Base-by-base conservation (phyloP, 2,797 vertebrate species). In the Pseudochirops corinnae region DNA sequence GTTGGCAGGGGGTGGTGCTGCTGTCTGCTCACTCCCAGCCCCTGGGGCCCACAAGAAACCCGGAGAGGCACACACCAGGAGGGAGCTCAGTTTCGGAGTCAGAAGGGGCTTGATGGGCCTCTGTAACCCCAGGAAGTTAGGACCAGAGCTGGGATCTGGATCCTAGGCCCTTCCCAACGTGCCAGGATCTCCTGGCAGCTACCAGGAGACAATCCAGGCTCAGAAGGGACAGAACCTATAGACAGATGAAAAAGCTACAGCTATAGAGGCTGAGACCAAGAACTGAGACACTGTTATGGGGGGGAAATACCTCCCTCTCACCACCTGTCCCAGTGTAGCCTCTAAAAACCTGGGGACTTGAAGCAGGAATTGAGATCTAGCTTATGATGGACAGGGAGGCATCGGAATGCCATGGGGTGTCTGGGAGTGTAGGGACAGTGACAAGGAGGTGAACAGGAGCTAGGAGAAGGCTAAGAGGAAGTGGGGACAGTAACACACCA, bases 21-120 rank as follows among this genome's bases (percentile, higher is more conserved):
- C 93, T 58, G 94, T 95, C 31, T 55, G 92, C 55, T 95, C 95
- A 97, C 97, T 94, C 97, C 96, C 96, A 98, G 94, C 74, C 96
- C 94, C 1, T 31, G 90, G 39, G 74, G 74, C 74, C 21, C 67
- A 74, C n/a, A 39, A 28, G 67, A 39, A 74, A 21, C n/a, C 24
- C 26, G 74, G 74, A 82, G 39, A 58, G n/a, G 56, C 55, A 92
- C 24, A 29, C 39, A 53, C 9, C 4, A 0, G 46, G 39, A 46
- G 9, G 5, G 33, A 74, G 62, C 0, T 7, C 3, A 74, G 67
- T 74, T 74, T 74, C 1, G 0, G 18, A 46, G n/a, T 4, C 1
- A 7, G 74, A 82, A 82, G 39, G 67, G 74, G 39, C 21, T 82
- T 4, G 46, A 21, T 16, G 18, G 12, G 13, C 60, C 13, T 5